Base-by-base conservation (phyloP, 2,888 invertebrate genomes). In the Plebejus melissa region DNA sequence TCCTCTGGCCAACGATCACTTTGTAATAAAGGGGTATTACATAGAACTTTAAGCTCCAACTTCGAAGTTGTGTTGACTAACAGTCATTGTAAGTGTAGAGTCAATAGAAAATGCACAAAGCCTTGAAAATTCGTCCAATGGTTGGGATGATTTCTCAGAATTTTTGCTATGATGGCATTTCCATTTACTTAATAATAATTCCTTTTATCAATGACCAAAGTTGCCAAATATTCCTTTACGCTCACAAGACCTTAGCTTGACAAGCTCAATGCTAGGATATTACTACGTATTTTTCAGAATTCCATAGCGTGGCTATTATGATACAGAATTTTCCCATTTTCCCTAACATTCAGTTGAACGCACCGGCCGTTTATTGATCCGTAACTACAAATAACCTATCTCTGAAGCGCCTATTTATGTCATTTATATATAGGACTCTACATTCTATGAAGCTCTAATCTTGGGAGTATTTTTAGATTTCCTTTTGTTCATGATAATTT, bases 331-430 rank as follows among this genome's bases (percentile, higher is more conserved):
- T 60, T 28, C 60, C 28, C 28, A 32, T 65, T 65, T 65, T 65
- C 32, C 32, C 32, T 65, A 32, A 65, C 32, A 65, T 65, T 5
- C 65, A 32, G 65, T 32, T 70, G 70, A 70, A 11, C 70, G 22
- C 70, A 70, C 70, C 70, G 41, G n/a, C 22, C 70, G 70, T 22
- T 22, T 70, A 70, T 70, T 70, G 70, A 70, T 70, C 41, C 70
- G 70, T 70, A n/a, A 70, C 41, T 70, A 70, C 70, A 70, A 70
- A 70, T 41, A 70, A 69, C 69, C n/a, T 9, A n/a, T 70, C n/a
- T 70, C 65, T 13, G 32, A 13, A 32, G 36, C 9, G 13, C 32
- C 65, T 13, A 65, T 65, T 65, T 36, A 36, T 36, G 32, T 3
- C 13, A 13, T 65, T 28, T 7, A 4, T 28, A 60, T 7, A 4